Percentiles rank a stretch among this genome's conserved stretches.
Conservation (phyloP, 2,888 invertebrate genomes). For the Blastobasis lacticolella region DNA sequence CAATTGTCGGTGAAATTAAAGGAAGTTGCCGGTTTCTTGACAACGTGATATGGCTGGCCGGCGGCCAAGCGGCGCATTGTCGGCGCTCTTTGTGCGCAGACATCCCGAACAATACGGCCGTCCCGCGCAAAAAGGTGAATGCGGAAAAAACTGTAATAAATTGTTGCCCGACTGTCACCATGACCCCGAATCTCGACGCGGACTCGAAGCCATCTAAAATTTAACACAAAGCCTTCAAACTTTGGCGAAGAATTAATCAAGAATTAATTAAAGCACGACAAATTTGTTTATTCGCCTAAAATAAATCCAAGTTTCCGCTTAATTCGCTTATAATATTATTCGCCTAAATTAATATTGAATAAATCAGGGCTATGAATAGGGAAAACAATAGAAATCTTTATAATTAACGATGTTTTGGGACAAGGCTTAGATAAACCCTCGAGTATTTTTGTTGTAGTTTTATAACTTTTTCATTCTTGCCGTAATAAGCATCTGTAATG, state of each 20-base stretch:
- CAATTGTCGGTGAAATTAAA: constrained; percentile 50
- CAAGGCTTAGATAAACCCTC: too few species aligned
- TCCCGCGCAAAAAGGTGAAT: constrained; percentile 2
- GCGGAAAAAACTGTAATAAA: neutral
- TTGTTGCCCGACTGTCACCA: neutral
- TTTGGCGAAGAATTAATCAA: neutral
- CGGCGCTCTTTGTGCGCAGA: constrained; percentile 14
- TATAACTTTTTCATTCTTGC: too few species aligned
- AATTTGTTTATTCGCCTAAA: constrained; percentile 12
- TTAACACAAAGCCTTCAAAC: neutral
- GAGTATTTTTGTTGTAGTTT: too few species aligned
- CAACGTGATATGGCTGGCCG: constrained; percentile 42
- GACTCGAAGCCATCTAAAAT: neutral
- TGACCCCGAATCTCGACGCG: neutral
- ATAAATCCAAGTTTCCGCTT: constrained; percentile 8
- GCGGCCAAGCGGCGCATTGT: constrained; percentile 30
- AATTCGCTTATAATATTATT: constrained; percentile 6
- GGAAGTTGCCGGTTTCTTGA: constrained; percentile 48
- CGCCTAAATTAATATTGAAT: constrained; percentile 7
- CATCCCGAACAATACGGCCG: constrained; percentile 14
- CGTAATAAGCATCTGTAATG: too few species aligned
- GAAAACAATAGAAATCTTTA: too few species aligned
- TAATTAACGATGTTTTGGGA: too few species aligned
- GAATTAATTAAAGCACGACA: constrained; percentile 10
- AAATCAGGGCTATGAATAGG: neutral